Percentiles rank a stretch among this genome's conserved stretches.
Conservation (phyloP, 2,113 vertebrate species). For the Polypterus senegalus region DNA sequence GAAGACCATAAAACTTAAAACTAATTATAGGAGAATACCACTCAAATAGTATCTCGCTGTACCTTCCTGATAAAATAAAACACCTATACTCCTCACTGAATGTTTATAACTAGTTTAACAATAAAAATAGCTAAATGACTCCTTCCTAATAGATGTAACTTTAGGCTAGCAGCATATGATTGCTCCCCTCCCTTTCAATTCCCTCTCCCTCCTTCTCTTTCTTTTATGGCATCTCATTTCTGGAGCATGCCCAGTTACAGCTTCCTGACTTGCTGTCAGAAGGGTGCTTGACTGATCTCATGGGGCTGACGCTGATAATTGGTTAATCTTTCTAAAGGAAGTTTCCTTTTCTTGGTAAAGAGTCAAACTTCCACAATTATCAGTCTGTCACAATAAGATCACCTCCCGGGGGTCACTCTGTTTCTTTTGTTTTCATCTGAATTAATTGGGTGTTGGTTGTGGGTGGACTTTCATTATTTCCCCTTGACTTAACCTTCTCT, state of each 20-base stretch:
- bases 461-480: constrained; percentile 16
- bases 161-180: background rate
- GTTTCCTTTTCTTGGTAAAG: constrained; percentile 34
- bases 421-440: constrained; percentile 25
- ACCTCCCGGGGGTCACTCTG: constrained; percentile 34
- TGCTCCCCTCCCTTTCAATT: constrained; percentile 5
- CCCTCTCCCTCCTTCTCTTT: constrained; percentile 2
- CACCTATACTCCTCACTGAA: background rate
- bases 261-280: constrained; percentile 38
- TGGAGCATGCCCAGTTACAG: constrained; percentile 32
- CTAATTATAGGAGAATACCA: background rate
- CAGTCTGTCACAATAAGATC: constrained; percentile 39
- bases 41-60: background rate
- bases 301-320: constrained; percentile 42
- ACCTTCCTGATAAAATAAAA: background rate
- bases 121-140: constrained; percentile 4
- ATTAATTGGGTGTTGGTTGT: constrained; percentile 30
- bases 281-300: constrained; percentile 23
- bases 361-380: constrained; percentile 47
- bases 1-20: too few species aligned
- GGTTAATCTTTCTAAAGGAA: constrained; percentile 23
- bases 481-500: background rate
- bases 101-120: background rate
- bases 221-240: constrained; percentile 19
- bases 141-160: background rate